phyloP scores from a whole-genome alignment of 1,140 invertebrate genomes.

The Tetranychus urticae region DNA sequence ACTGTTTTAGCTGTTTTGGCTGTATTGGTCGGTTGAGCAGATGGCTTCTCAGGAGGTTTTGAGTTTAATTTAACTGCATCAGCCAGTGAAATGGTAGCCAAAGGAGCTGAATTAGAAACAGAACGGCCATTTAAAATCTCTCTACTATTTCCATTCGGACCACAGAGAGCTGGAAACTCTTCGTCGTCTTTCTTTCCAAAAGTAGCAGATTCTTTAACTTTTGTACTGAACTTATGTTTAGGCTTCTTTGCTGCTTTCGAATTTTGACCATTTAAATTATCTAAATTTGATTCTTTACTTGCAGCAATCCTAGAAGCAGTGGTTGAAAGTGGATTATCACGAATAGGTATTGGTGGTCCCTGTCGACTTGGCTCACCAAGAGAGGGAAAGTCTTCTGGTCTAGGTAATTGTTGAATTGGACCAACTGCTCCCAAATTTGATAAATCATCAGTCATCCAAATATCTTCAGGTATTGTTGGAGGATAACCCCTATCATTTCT shows the following conservation, averaged over 20 bases:
- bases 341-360: too few species aligned
- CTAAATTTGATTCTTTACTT: not conserved
- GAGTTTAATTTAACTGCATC: not conserved
- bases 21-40: not conserved
- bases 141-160: not conserved
- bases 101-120: not conserved
- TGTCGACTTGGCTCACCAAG: constrained; percentile 11
- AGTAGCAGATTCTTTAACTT: not conserved
- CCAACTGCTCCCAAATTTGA: not conserved
- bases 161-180: not conserved
- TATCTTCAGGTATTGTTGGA: not conserved
- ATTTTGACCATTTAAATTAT: not conserved
- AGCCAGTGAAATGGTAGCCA: not conserved
- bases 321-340: not conserved
- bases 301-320: not conserved
- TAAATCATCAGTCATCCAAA: not conserved
- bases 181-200: not conserved
- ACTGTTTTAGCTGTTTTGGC: not conserved
- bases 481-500: not conserved
- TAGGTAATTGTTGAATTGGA: not conserved
- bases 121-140: not conserved
- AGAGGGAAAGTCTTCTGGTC: constrained; percentile 19
- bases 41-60: not conserved
- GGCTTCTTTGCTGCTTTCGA: not conserved
- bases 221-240: not conserved